phyloP scores from a whole-genome alignment of 2,888 invertebrate genomes.

The Lepidochitona cinerea region DNA sequence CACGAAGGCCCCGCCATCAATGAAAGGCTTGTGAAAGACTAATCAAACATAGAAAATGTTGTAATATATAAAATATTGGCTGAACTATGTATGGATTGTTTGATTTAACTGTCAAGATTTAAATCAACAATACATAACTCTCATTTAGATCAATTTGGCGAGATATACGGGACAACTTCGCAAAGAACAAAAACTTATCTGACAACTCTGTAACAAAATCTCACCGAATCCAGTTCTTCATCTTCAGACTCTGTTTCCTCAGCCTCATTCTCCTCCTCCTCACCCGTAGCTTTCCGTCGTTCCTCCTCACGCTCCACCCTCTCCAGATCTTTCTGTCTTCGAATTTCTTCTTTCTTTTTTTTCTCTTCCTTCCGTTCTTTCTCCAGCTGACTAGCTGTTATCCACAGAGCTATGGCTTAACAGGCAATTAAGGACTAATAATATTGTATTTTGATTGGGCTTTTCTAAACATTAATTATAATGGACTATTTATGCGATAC shows the following conservation, averaged over 20 bases:
- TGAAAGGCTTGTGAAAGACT: too few relatives aligned
- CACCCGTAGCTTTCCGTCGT: neutral
- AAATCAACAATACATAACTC: neutral
- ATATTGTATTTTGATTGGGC: too few relatives aligned
- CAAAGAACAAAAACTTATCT: neutral
- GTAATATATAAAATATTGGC: too few relatives aligned
- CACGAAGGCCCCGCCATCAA: too few relatives aligned
- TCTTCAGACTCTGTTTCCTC: conserved; percentile 16
- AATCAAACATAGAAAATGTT: too few relatives aligned
- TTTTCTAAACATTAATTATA: too few relatives aligned
- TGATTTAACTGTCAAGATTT: neutral
- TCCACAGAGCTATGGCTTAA: conserved; percentile 44
- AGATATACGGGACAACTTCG: neutral
- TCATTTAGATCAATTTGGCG: neutral
- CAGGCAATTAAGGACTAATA: too few relatives aligned
- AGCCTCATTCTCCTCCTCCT: neutral
- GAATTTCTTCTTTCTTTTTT: conserved; percentile 11
- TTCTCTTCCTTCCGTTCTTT: conserved; percentile 8
- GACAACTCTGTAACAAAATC: neutral
- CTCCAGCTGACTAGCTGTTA: conserved; percentile 1
- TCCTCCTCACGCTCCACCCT: conserved; percentile 9
- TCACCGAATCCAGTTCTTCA: neutral
- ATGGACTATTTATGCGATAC: too few relatives aligned
- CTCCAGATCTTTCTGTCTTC: conserved; percentile 13
- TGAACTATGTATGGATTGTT: too few relatives aligned